Base-by-base conservation (phyloP, 2,888 invertebrate species). In the Oeneis ivallda region DNA sequence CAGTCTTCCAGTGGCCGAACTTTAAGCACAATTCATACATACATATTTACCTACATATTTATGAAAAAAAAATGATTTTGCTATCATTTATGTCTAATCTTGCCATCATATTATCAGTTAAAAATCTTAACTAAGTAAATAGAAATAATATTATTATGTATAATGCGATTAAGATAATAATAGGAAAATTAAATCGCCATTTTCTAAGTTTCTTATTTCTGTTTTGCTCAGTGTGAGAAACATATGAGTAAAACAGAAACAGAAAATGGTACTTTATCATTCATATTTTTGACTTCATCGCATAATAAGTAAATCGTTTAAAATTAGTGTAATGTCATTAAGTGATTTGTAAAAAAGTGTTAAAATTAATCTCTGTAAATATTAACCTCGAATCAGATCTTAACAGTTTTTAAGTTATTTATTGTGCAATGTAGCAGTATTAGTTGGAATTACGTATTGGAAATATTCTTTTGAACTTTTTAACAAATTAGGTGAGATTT, bases 371-470 rank as follows among this genome's bases (percentile, higher is more conserved):
- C 2, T 26, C 26, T 76, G 76, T 77, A 78, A 73, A 78, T 77
- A 77, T 70, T 71, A 70, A 69, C 58, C 64, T 71, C 70, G 61
- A 64, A 67, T 69, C 68, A 70, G 60, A 60, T 68, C 68, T 74
- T 76, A 80, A 79, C 79, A 79, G 79, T 75, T 78, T 75, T 77
- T 90, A 90, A 91, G 87, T 88, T 89, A 91, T 91, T 91, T 91
- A 91, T 91, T 91, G 91, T 91, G 91, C 91, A 91, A 91, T 91
- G 84, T 91, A 91, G 90, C 89, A 90, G 90, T 89, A 91, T 89
- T 89, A 89, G 84, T 76, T 76, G 74, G 73, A 78, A 77, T 75
- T 67, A 73, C 71, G 70, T 71, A 75, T 83, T 81, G 80, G 76
- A 77, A 77, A 79, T 80, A 83, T 74, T 77, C 77, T 81, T 76